A percentile compares a stretch with the other conserved stretches of the same genome.
Evolutionary conservation across 2,888 invertebrate species (phyloP).

Genomic region (Romanomermis culicivorax): DNA sequence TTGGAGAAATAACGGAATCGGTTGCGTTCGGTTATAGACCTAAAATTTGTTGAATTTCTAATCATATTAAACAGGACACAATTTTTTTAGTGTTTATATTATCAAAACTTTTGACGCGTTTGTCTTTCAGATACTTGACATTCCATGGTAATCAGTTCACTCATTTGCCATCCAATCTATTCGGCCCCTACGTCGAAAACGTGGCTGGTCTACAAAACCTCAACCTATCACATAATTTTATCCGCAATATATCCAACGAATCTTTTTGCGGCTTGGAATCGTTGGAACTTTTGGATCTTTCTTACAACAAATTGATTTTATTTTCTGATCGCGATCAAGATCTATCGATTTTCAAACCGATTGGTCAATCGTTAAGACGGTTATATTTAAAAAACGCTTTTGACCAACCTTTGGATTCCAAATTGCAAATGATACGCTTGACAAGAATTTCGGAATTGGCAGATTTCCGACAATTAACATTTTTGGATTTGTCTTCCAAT

Average conservation of each 20-base stretch:
- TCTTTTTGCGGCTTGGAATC: not conserved
- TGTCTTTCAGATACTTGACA: no score
- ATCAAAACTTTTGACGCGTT: no score
- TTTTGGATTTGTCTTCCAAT: not conserved
- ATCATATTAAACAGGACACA: no score
- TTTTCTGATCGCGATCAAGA: not conserved
- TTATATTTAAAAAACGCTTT: not conserved
- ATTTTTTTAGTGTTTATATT: no score
- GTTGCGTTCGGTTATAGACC: no score
- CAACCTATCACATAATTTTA: not conserved
- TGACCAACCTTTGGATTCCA: not conserved
- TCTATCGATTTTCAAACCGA: not conserved
- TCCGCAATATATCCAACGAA: not conserved
- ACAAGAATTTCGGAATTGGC: not conserved
- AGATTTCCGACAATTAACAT: not conserved
- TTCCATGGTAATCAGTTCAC: no score
- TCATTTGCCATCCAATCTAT: no score
- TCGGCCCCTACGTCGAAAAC: no score
- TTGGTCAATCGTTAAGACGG: not conserved
- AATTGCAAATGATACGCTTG: not conserved
- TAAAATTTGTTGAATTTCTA: no score
- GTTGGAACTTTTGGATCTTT: not conserved
- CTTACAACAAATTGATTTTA: not conserved
- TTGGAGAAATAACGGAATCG: no score
- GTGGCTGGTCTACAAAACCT: no score